These are phyloP conservation scores for Lathamus discolor DNA, from an alignment of 2,113 vertebrate species.

Conservation along the genomic window DNA sequence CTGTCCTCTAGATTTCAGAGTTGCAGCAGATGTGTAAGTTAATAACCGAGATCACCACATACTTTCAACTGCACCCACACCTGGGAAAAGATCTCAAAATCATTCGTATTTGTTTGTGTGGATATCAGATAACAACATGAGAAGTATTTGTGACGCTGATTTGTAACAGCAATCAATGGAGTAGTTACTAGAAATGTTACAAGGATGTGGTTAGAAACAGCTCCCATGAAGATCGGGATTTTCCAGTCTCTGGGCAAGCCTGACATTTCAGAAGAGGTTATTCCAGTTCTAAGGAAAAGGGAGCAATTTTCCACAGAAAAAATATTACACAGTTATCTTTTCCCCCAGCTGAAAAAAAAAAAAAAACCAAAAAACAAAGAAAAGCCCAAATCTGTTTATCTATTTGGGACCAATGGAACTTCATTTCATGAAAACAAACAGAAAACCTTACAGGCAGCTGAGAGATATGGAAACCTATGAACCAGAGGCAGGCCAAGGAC, in stretches of 20 bases:
- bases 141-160: neutral
- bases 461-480: neutral
- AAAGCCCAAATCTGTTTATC: neutral
- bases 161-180: neutral
- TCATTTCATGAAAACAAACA: neutral
- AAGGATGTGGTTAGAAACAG: neutral
- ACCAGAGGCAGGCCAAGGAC: neutral
- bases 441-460: neutral
- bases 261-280: slow-evolving; percentile 14
- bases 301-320: neutral
- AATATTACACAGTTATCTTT: neutral
- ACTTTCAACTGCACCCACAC: neutral
- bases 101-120: neutral
- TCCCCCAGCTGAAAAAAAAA: neutral
- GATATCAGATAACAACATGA: neutral
- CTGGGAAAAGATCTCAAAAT: neutral
- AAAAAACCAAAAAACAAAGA: too few species aligned
- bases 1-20: neutral
- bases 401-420: neutral
- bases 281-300: neutral
- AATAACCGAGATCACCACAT: neutral
- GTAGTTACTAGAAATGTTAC: neutral
- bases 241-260: neutral
- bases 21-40: neutral
- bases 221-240: neutral